Base-by-base conservation (phyloP, 2,888 invertebrate species). In the Epistrophe eligans region DNA sequence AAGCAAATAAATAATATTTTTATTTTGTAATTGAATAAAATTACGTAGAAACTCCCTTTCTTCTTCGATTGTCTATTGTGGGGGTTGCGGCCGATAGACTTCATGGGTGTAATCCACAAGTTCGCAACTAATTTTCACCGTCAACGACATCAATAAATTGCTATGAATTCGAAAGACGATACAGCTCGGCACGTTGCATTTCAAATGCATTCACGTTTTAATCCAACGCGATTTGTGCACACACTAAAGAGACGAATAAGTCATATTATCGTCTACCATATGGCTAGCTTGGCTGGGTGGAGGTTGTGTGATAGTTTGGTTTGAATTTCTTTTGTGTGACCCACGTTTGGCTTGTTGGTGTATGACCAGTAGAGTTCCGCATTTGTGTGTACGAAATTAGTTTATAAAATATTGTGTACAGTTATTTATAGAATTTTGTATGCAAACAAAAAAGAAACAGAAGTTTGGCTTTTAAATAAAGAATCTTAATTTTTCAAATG, bases 191-290 rank as follows among this genome's bases (percentile, higher is more conserved):
- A 48, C 32, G 11, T 32, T 66, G 48, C 48, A 66, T 48, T 32
- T 32, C 32, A 66, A 48, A 66, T 66, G 48, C 66, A 66, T 48
- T 66, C 66, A 66, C 66, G 48, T 48, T 66, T 50, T 32, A 32
- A 66, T 28, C 1, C 17, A 48, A 38, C 7, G 24, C 43, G 43
- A 48, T 48, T 64, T 48, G 40, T 40, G 40, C 15, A 60, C 40
- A 60, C 17, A 8, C 9, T 19, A 40, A 15, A 60, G 1, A 15
- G 8, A 8, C 60, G 9, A 13, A 40, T 38, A 55, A 13, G 19
- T 4, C 19, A 38, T 15, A 40, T 45, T 15, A 40, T 45, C 11
- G 64, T 66, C 64, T 45, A 64, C 43, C n/a, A 64, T 43, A 43
- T 64, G 64, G 43, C 64, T 64, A n/a, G 43, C 24, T 28, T 43